Evolutionary conservation across 2,888 invertebrate species (phyloP), one percentile per base, ranked within the genome.

Genomic region (Tipula unca): DNA sequence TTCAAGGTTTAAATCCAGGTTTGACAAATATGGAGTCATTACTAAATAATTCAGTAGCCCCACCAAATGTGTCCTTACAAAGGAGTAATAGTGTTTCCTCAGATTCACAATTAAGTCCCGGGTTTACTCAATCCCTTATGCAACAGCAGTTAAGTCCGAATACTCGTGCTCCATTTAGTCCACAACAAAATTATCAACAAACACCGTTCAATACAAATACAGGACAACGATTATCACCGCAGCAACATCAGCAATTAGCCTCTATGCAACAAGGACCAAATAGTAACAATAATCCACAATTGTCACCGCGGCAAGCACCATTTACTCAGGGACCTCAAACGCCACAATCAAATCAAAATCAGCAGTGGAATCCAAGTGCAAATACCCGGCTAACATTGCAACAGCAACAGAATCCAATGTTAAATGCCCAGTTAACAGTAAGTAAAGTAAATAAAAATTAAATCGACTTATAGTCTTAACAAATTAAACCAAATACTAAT

Each of bases 11-110:
- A 48, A 91, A 90, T 89, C 89, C 91, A 85, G 89, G 90, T 87
- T 88, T 90, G 39, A 89, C 89, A 87, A 97, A 96, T 89, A 96
- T 98, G 88, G 96, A 95, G 89, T 96, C 95, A 87, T 92, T 98
- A 88, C 93, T 97, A 89, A 96, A 95, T 89, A 95, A 95, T 88
- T 95, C 95, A 85, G 91, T 90, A 86, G 96, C 96, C 87, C 96
- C 97, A 86, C 96, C 97, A 86, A 98, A 98, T 91, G 98, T 98
- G 85, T 94, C 97, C 87, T 92, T 98, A 87, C 95, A 96, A 90
- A 92, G 95, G 86, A 93, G 94, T 69, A 93, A 94, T 88, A 91
- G 90, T 87, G 90, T 93, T 88, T 92, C 92, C 14, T 92, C 93
- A 86, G 92, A 93, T 87, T 92, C 93, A 85, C 91, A 94, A 89